These are phyloP conservation scores for Cepphus grylle DNA, from an alignment of 2,113 vertebrate genomes.

Conservation along the genomic window DNA sequence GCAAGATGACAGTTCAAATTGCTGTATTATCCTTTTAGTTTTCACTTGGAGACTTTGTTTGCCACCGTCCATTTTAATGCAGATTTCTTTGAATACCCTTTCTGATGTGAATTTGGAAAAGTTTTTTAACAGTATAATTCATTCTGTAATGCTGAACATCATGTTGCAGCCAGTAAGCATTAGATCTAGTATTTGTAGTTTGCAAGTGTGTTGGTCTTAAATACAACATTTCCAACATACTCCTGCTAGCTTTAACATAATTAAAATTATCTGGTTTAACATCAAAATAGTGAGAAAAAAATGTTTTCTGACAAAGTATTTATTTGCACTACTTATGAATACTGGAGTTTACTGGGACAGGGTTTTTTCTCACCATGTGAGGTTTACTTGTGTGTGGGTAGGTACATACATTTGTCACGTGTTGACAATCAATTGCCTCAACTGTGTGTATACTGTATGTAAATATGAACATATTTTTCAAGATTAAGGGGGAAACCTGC, in stretches of 20 bases:
- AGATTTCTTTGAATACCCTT: constrained; percentile 23
- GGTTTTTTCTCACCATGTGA: constrained; percentile 61
- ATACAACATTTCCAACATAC: constrained; percentile 16
- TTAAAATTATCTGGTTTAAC: constrained; percentile 27
- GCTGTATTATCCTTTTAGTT: constrained; percentile 4
- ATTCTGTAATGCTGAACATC: constrained; percentile 21
- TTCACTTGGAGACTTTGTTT: constrained; percentile 4
- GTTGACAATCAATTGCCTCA: constrained; percentile 69
- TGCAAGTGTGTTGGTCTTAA: constrained; percentile 41
- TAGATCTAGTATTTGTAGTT: constrained; percentile 35
- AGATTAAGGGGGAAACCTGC: constrained; percentile 34
- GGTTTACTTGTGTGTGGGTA: constrained; percentile 61
- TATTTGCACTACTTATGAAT: constrained; percentile 71
- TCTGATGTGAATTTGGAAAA: constrained; percentile 17
- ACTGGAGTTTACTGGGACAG: constrained; percentile 65
- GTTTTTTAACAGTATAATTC: background rate
- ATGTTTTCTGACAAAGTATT: constrained; percentile 38
- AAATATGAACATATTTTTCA: constrained; percentile 63
- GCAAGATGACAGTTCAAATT: constrained; percentile 22
- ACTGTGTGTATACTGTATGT: constrained; percentile 68
- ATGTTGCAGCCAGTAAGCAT: constrained; percentile 50
- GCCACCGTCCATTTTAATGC: constrained; percentile 8
- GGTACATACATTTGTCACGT: constrained; percentile 66
- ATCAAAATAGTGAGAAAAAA: constrained; percentile 53
- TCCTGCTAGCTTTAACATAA: constrained; percentile 52